Percentiles rank a stretch among this genome's conserved stretches.
These are phyloP conservation scores for Eledona agricola DNA, from an alignment of 2,888 invertebrate species.

Conservation along the genomic window DNA sequence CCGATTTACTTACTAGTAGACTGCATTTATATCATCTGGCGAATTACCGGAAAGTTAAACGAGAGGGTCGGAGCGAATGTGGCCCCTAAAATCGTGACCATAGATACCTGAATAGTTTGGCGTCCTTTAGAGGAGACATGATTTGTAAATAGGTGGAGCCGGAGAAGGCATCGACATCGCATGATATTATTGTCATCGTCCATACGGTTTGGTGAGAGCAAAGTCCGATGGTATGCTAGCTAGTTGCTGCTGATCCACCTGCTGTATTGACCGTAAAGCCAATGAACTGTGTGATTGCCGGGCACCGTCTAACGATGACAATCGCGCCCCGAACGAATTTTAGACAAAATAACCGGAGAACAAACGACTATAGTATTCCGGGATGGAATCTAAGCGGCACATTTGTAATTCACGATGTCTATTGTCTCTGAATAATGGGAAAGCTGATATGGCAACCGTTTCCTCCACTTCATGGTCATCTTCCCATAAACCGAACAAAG, in stretches of 20 bases:
- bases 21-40: conserved; percentile 1
- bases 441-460: conserved; percentile 24
- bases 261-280: conserved; percentile 48
- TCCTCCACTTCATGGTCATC: conserved; percentile 29
- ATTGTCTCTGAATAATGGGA: conserved; percentile 30
- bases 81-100: conserved; percentile 18
- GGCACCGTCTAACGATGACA: conserved; percentile 30
- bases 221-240: conserved; percentile 32
- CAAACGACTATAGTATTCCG: no score
- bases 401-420: conserved; percentile 24
- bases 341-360: no score
- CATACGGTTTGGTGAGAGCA: conserved; percentile 15
- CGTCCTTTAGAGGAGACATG: conserved; percentile 6
- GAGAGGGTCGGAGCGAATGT: conserved; percentile 17
- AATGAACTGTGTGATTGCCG: conserved; percentile 49
- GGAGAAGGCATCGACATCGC: conserved; percentile 23
- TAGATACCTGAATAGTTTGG: conserved; percentile 15
- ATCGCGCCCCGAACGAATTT: no score
- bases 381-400: conserved; percentile 3
- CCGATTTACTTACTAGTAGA: not conserved
- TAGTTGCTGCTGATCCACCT: conserved; percentile 42
- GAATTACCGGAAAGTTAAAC: conserved; percentile 2
- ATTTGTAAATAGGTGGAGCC: conserved; percentile 12
- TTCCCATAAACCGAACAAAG: conserved; percentile 36
- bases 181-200: conserved; percentile 16